These are phyloP conservation scores for Melanophora roralis DNA, from an alignment of 2,888 invertebrate species.

Conservation along the genomic window DNA sequence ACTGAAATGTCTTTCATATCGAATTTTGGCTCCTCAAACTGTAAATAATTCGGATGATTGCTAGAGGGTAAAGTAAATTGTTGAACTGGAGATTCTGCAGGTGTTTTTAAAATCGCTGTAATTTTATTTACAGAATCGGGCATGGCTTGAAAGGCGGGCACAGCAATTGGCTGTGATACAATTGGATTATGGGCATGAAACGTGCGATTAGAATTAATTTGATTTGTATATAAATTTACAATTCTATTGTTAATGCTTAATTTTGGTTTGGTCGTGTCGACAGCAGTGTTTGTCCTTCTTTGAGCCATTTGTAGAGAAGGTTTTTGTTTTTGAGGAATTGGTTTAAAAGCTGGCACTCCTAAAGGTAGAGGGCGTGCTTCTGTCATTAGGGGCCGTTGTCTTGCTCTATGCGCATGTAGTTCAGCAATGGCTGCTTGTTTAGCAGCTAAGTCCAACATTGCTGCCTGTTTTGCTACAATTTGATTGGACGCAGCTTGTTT, in stretches of 20 bases:
- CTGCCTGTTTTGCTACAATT: constrained; percentile 54
- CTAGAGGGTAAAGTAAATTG: constrained; percentile 7
- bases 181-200: constrained; percentile 72
- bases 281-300: constrained; percentile 69
- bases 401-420: constrained; percentile 46
- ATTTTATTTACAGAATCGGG: constrained; percentile 78
- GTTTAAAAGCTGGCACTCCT: constrained; percentile 87
- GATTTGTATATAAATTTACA: constrained; percentile 66
- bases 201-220: constrained; percentile 71
- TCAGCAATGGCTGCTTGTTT: constrained; percentile 39
- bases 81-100: not conserved
- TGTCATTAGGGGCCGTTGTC: constrained; percentile 73
- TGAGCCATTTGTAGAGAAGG: constrained; percentile 64
- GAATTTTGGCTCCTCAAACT: constrained; percentile 74
- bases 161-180: constrained; percentile 69
- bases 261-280: constrained; percentile 70
- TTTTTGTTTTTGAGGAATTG: constrained; percentile 81
- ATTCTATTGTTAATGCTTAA: constrained; percentile 72
- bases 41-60: constrained; percentile 72
- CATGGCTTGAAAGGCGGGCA: constrained; percentile 79
- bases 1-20: constrained; percentile 76
- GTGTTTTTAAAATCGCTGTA: constrained; percentile 59
- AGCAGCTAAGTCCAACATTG: constrained; percentile 19
- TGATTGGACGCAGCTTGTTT: constrained; percentile 47
- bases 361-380: constrained; percentile 80